Base-by-base conservation (phyloP, 1,140 invertebrate genomes). In the Ladona fulva region DNA sequence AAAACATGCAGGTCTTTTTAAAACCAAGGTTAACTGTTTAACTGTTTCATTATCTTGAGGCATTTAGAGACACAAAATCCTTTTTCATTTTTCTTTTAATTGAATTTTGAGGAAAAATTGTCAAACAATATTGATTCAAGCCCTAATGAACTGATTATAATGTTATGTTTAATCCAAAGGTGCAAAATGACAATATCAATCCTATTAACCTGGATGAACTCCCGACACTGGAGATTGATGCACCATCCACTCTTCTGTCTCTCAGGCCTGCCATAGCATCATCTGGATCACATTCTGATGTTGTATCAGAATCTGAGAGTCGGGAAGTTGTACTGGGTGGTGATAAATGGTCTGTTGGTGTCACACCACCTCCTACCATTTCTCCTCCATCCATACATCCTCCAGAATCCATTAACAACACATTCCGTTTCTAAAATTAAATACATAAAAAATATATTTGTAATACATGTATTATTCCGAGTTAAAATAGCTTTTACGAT, bases 281-380 rank as follows among this genome's bases (percentile, higher is more conserved):
- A 78, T 88, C 87, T 81, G 93, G 90, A 84, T 97, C 95, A 84
- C 94, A 92, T 86, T 98, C 96, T 80, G 95, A 97, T 79, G 87
- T 85, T 42, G 93, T 93, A 86, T 99, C 95, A 29, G 94, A 95
- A 86, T 98, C 96, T 80, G 95, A 97, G 80, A 96, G 89, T 80
- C 94, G 89, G 77, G 94, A 95, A 78, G 92, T 93, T 7, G 92
- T 94, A 79, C 93, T 94, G 79, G 95, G 95, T 59, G 96, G 96
- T 81, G 96, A 97, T 78, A 97, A 88, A 86, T 97, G 96, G 86
- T 97, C 95, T 81, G 91, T 92, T 78, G 91, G 91, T 80, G 83
- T 83, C 25, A 85, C 82, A 22, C 74, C 74, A 75, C 74, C 74
- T 19, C 24, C 74, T 19, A 42, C 74, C 74, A 25, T 19, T 19